phyloP scores from a whole-genome alignment of 1,140 invertebrate genomes.

The Diabrotica undecimpunctata region DNA sequence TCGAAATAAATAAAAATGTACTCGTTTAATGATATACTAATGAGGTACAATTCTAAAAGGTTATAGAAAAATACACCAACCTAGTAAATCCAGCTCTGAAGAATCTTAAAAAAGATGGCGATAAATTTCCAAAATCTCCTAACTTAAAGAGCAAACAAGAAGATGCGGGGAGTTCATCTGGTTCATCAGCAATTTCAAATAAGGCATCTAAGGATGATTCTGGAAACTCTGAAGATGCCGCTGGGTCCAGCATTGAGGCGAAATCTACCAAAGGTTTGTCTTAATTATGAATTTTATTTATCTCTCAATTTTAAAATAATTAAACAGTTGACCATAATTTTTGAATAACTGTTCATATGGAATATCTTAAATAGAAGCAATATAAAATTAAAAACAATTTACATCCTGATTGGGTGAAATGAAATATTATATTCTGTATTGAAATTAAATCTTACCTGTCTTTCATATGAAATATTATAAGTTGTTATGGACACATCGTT shows the following conservation, averaged over 20 bases:
- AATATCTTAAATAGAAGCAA: too few species aligned
- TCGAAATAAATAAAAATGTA: too few species aligned
- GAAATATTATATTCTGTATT: too few species aligned
- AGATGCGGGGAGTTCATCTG: slow-evolving; percentile 2
- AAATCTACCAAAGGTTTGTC: slow-evolving; percentile 10
- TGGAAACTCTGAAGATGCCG: not conserved
- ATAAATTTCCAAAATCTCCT: slow-evolving; percentile 30
- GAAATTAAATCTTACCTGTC: too few species aligned
- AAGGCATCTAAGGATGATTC: not conserved
- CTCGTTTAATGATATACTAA: too few species aligned
- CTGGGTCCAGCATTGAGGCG: not conserved
- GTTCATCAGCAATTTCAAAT: not conserved
- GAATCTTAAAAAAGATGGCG: slow-evolving; percentile 30
- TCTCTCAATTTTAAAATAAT: too few species aligned
- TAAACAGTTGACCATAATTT: too few species aligned
- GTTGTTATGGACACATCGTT: too few species aligned
- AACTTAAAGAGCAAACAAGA: slow-evolving; percentile 31
- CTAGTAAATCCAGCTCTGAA: slow-evolving; percentile 28
- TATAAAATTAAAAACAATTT: too few species aligned
- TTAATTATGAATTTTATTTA: not conserved
- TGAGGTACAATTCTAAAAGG: slow-evolving; percentile 16
- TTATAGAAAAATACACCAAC: slow-evolving; percentile 62
- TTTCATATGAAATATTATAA: too few species aligned
- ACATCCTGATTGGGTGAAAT: too few species aligned
- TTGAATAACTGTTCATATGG: too few species aligned